phyloP scores from a whole-genome alignment of 2,113 vertebrate species.

The Nanorana parkeri region DNA sequence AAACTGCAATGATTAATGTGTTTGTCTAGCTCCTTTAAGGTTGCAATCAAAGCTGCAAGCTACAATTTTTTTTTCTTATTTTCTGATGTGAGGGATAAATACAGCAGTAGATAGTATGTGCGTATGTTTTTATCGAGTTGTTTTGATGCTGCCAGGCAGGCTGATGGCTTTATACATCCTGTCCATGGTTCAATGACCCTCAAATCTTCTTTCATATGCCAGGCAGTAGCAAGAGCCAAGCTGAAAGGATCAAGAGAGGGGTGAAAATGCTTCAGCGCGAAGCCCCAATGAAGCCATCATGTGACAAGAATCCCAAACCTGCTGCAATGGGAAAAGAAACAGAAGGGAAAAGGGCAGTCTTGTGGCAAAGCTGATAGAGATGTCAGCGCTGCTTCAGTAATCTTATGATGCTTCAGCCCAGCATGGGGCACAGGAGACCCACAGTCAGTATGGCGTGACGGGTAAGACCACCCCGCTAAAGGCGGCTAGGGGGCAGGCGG shows the following conservation, averaged over 20 bases:
- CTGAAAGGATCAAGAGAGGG: constrained; percentile 81
- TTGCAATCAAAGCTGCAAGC: constrained; percentile 33
- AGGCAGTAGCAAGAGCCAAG: constrained; percentile 86
- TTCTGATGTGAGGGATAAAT: constrained; percentile 27
- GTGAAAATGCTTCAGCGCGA: constrained; percentile 67
- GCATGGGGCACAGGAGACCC: constrained; percentile 82
- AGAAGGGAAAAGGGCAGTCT: constrained; percentile 72
- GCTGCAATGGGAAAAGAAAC: constrained; percentile 63
- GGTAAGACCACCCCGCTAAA: constrained; percentile 89
- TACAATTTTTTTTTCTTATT: constrained; percentile 2
- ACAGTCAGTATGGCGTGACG: constrained; percentile 81
- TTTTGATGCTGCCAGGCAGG: constrained; percentile 76
- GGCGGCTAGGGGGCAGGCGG: constrained; percentile 78
- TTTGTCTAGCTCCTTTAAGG: constrained; percentile 25
- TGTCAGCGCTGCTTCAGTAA: constrained; percentile 89
- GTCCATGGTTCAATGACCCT: constrained; percentile 92
- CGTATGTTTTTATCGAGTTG: constrained; percentile 59
- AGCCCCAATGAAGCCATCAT: constrained; percentile 91
- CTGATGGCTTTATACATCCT: constrained; percentile 92
- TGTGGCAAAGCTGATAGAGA: constrained; percentile 90
- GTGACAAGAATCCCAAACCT: constrained; percentile 86
- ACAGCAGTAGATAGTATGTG: constrained; percentile 40
- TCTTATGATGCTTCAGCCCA: constrained; percentile 87
- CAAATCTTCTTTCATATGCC: constrained; percentile 97
- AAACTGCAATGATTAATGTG: constrained; percentile 28